Conservation (phyloP, 2,797 vertebrate species). For the Balearica regulorum region DNA sequence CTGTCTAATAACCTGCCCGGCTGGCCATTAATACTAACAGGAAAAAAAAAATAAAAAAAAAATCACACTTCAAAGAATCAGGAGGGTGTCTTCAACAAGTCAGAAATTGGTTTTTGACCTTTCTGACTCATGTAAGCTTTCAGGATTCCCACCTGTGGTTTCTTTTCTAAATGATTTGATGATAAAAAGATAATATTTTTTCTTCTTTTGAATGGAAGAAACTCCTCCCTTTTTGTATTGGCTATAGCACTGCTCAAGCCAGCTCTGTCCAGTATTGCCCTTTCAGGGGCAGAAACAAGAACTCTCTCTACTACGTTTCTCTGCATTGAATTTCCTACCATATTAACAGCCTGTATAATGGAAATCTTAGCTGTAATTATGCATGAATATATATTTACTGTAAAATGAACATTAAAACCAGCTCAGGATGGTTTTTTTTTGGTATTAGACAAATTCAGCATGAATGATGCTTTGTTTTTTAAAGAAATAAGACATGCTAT, state of each 20-base stretch:
- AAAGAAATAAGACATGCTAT: not conserved
- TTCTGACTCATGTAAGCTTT: conserved; percentile 58
- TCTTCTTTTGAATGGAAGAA: conserved; percentile 43
- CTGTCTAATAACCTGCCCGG: conserved; percentile 33
- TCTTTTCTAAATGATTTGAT: conserved; percentile 58
- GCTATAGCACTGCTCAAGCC: not conserved
- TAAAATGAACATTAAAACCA: not conserved
- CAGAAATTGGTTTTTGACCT: conserved; percentile 65
- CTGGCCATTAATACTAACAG: conserved; percentile 1
- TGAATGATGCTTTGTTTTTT: not conserved
- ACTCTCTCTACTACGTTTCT: not conserved
- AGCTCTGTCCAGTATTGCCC: not conserved
- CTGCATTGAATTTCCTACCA: not conserved
- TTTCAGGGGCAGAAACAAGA: not conserved
- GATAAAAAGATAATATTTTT: conserved; percentile 53
- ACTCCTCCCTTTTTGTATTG: conserved; percentile 41
- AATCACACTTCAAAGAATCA: conserved; percentile 42
- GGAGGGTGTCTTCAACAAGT: conserved; percentile 61
- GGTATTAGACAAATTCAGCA: not conserved
- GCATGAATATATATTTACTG: not conserved
- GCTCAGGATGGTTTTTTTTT: not conserved
- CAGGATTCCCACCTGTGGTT: conserved; percentile 57
- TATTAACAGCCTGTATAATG: not conserved
- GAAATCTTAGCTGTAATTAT: not conserved
- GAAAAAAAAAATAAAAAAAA: not conserved